These are phyloP conservation scores for Notospermus geniculatus DNA, from an alignment of 1,140 invertebrate species.

Conservation along the genomic window DNA sequence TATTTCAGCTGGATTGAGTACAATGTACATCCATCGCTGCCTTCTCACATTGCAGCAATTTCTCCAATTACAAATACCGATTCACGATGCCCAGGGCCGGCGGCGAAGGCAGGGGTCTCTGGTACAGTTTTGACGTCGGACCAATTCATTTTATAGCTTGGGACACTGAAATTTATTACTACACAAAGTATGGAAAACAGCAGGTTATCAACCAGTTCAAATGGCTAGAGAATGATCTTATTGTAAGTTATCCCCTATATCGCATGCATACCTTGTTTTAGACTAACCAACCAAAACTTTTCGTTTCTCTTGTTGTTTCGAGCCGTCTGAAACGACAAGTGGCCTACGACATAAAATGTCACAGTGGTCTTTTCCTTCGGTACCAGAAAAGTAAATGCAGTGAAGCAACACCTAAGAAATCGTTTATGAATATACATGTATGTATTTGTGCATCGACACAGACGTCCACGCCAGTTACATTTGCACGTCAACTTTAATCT, in stretches of 20 bases:
- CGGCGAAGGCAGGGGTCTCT: conserved; percentile 74
- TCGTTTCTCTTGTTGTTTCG: background rate
- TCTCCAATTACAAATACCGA: conserved; percentile 75
- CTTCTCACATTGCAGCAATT: conserved; percentile 59
- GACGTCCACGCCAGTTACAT: too few relatives aligned
- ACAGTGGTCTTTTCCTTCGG: too few relatives aligned
- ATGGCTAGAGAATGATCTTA: conserved; percentile 47
- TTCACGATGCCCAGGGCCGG: conserved; percentile 76
- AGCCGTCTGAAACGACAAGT: background rate
- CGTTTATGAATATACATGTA: too few relatives aligned
- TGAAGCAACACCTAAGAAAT: too few relatives aligned
- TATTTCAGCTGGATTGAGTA: too few relatives aligned
- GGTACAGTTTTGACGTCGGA: conserved; percentile 73
- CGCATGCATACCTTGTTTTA: background rate
- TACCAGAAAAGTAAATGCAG: too few relatives aligned
- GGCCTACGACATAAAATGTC: too few relatives aligned
- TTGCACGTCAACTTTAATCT: too few relatives aligned
- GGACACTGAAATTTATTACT: conserved; percentile 95
- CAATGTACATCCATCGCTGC: background rate
- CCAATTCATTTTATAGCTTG: conserved; percentile 78
- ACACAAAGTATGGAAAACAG: conserved; percentile 63
- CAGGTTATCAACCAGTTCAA: conserved; percentile 78
- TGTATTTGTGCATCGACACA: too few relatives aligned
- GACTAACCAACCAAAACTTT: too few relatives aligned
- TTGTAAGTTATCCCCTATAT: conserved; percentile 25